Conservation (phyloP, 2,113 vertebrate species). For the Orcinus orca region DNA sequence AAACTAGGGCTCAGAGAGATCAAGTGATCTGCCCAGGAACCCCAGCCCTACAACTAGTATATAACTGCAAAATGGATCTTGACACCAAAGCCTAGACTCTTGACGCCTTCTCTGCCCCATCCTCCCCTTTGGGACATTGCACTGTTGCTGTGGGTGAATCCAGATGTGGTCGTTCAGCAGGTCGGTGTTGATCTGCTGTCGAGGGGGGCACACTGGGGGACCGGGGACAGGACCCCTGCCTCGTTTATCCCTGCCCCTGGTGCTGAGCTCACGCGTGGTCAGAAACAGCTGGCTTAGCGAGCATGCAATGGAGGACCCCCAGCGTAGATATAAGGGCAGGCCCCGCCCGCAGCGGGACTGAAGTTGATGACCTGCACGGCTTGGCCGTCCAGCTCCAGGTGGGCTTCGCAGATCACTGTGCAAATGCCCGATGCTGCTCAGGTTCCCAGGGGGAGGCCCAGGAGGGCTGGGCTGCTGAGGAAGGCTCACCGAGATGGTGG, state of each 20-base stretch:
- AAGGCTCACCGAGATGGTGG: accelerated
- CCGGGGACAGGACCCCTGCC: neutral
- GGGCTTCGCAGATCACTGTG: neutral
- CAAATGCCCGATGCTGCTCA: neutral
- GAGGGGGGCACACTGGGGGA: neutral
- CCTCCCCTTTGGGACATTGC: neutral
- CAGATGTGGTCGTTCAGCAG: neutral
- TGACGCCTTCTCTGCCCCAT: too few relatives aligned
- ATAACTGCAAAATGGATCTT: neutral
- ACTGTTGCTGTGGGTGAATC: neutral
- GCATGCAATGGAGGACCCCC: too few relatives aligned
- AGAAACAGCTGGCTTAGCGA: neutral
- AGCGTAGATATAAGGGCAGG: neutral
- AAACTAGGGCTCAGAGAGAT: neutral
- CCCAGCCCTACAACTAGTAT: neutral
- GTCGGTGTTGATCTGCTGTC: neutral
- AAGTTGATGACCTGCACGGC: neutral
- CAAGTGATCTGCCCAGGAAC: neutral
- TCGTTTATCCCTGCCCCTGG: neutral
- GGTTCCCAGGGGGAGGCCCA: neutral
- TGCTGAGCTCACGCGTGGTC: neutral
- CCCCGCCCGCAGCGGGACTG: neutral
- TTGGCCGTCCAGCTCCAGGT: neutral
- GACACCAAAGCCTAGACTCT: neutral
- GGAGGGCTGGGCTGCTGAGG: neutral